Base-by-base conservation (phyloP, 2,113 vertebrate species). In the Calyptommatus sinebrachiatus region DNA sequence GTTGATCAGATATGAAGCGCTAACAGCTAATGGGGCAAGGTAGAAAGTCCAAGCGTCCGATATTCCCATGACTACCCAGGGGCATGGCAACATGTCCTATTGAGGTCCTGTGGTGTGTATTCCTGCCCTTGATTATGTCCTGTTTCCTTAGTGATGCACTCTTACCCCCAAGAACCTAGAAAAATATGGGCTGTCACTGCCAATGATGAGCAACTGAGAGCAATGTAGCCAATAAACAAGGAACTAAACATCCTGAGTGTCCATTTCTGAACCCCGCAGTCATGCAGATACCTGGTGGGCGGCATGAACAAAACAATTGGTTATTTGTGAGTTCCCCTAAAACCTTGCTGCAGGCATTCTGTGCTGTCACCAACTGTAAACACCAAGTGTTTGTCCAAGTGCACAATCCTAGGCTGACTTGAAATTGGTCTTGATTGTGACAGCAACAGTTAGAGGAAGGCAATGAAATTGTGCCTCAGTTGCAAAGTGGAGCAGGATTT, bases 311-410 rank as follows among this genome's bases (percentile, higher is more conserved):
- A 3, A 89, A 62, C 50, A 83, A 89, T 81, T 81, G 83, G 81
- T 74, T 85, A 1, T 89, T 89, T 88, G 80, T 89, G 76, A 82
- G 84, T 79, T 87, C 85, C 84, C 83, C 87, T 79, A 87, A 88
- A 76, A 82, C 84, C 63, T 77, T 88, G 80, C 86, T 16, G 73
- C 83, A 81, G 90, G 26, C 71, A 76, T 79, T 86, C 76, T 81
- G 31, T 81, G 84, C 82, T 81, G 86, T 88, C 86, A 75, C 73
- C 21, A 10, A 53, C 46, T 63, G 77, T 84, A 71, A 90, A 87
- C 84, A 83, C 62, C 85, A 72, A 76, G 72, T 35, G 87, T 69
- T 81, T 82, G 77, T n/a, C 80, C 76, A 84, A 68, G 82, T 81
- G 78, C 69, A 11, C 35, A 26, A 31, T 70, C 73, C 72, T 41